Evolutionary conservation across 2,888 invertebrate genomes (phyloP).

Genomic region (Piscicola geometra): DNA sequence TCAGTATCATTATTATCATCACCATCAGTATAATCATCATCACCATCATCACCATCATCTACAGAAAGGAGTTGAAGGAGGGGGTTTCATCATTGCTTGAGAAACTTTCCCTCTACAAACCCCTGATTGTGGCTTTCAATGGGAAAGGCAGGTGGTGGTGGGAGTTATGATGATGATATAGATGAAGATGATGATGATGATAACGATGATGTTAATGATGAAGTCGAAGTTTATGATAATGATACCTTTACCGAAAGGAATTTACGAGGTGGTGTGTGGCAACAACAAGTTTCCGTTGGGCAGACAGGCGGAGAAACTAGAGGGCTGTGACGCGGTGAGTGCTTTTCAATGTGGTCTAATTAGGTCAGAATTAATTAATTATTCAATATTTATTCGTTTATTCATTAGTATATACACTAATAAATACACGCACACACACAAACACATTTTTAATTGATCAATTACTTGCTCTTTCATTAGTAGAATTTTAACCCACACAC

Average conservation of each 20-base stretch:
- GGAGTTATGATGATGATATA: not conserved
- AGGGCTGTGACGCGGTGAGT: not conserved
- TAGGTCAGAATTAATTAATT: not conserved
- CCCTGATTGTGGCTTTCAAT: slow-evolving; percentile 94
- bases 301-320: slow-evolving; percentile 81
- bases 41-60: not conserved
- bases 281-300: slow-evolving; percentile 96
- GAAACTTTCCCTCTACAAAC: slow-evolving; percentile 83
- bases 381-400: not conserved
- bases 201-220: not conserved
- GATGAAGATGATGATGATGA: not conserved
- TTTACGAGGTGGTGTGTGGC: slow-evolving; percentile 93
- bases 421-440: not conserved
- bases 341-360: not conserved
- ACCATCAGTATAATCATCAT: not conserved
- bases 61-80: slow-evolving; percentile 58
- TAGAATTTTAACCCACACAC: too few relatives aligned
- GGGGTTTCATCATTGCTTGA: slow-evolving; percentile 78
- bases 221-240: not conserved
- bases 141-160: slow-evolving; percentile 70
- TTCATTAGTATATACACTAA: not conserved
- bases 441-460: too few relatives aligned
- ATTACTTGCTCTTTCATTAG: too few relatives aligned
- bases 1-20: not conserved
- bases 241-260: slow-evolving; percentile 56